Base-by-base conservation (phyloP, 2,797 vertebrate genomes). In the Rhinoraja longicauda region DNA sequence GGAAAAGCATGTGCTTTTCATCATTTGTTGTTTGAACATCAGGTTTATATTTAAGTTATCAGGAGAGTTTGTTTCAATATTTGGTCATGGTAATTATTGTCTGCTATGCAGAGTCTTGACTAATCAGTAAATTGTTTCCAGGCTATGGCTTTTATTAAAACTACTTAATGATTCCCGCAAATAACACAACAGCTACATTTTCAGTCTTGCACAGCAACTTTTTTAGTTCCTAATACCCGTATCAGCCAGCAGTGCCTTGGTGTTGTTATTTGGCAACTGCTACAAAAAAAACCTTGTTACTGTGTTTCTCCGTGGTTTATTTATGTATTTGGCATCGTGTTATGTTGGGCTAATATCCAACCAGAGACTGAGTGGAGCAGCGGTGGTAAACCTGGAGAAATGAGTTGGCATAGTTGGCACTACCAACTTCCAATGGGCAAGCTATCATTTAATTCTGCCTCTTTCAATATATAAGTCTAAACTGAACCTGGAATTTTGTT, bases 51-150 rank as follows among this genome's bases (percentile, higher is more conserved):
- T 88, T 88, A 67, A 32, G 39, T 73, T 73, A 91, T 45, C 1
- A 29, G 32, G 39, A 53, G 53, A 29, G 32, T 91, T 91, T 91
- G 67, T 21, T 91, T 73, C 67, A 73, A 5, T 72, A 26, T 72
- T 73, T 91, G n/a, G 9, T 73, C 90, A 72, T 73, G 70, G 67
- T 73, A 91, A 91, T 91, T 91, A 91, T 45, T 45, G 70, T 91
- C 64, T 73, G 67, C 24, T 15, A 29, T 73, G 36, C 67, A 91
- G 67, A 73, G 21, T 91, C 9, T 7, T 91, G 90, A 45, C 84
- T 88, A 88, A 88, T 88, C 84, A 88, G n/a, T 88, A 17, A 88
- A 88, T 67, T 88, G 36, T n/a, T 88, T 88, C 84, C 84, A 67
- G 62, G 29, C 84, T 36, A 67, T 32, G n/a, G 84, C 59, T 64